These are phyloP conservation scores for Cataglyphis hispanica DNA, from an alignment of 1,140 invertebrate genomes.

Conservation along the genomic window DNA sequence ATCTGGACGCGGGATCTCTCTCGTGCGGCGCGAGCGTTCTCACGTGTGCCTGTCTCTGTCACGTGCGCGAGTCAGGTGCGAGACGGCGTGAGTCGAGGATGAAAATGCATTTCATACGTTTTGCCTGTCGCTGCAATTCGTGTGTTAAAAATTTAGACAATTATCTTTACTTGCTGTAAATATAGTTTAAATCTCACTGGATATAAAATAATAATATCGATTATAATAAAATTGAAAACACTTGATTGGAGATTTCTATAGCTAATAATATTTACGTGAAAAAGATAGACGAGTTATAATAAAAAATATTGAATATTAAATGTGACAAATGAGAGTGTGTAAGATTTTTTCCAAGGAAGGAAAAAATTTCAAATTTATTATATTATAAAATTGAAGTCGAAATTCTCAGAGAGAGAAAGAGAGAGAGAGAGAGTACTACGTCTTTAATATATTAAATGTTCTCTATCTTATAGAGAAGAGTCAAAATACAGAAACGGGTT, in stretches of 20 bases:
- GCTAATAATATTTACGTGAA: neutral
- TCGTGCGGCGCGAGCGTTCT: too few species aligned
- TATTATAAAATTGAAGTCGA: neutral
- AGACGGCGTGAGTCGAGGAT: constrained; percentile 4
- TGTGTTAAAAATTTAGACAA: neutral
- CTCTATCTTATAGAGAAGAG: neutral
- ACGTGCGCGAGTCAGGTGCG: neutral
- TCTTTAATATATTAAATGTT: constrained; percentile 21
- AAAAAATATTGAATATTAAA: neutral
- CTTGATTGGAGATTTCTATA: neutral
- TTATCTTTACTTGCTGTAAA: neutral
- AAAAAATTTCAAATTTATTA: neutral
- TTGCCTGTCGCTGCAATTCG: neutral
- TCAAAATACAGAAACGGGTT: constrained; percentile 1
- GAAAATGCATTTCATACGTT: neutral
- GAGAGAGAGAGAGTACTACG: too few species aligned
- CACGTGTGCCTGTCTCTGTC: neutral
- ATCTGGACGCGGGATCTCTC: constrained; percentile 19
- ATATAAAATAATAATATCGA: constrained; percentile 13
- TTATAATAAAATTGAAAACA: neutral
- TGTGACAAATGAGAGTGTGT: neutral
- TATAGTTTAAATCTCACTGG: neutral
- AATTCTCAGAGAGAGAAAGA: neutral
- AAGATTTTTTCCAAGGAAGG: neutral
- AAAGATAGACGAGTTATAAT: neutral